Evolutionary conservation across 1,140 invertebrate species (phyloP).

Genomic region (Tetranychus urticae): DNA sequence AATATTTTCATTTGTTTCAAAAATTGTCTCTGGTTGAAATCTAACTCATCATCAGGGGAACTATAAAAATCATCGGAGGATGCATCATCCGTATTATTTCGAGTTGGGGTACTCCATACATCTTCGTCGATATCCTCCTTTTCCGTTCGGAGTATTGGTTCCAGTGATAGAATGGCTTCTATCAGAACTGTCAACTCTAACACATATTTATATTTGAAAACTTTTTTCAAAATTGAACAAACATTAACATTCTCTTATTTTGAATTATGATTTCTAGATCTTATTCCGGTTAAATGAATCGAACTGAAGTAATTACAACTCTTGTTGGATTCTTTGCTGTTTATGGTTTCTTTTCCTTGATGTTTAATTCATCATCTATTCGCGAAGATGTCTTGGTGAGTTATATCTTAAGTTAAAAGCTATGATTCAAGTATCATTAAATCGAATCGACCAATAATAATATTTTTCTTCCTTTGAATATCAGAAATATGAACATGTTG

Average conservation of each 20-base stretch:
- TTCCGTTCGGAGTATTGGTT: background rate
- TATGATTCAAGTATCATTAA: no score
- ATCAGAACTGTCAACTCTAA: background rate
- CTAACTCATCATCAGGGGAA: conserved; percentile 63
- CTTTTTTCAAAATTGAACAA: no score
- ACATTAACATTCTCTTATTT: background rate
- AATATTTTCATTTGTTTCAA: conserved; percentile 65
- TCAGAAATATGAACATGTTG: no score
- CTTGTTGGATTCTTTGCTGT: background rate
- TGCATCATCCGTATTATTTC: background rate
- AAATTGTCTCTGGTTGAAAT: conserved; percentile 77
- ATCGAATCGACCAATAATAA: no score
- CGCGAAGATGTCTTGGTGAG: no score
- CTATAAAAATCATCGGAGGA: conserved; percentile 11
- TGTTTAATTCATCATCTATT: background rate
- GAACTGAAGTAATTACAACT: background rate
- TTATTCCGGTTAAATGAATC: no score
- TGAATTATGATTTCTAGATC: no score
- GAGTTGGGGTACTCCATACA: background rate
- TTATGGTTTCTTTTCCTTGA: background rate
- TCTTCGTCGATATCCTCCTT: conserved; percentile 48
- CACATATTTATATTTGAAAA: no score
- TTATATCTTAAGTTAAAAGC: no score
- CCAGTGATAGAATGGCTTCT: conserved; percentile 23
- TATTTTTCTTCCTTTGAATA: no score